Evolutionary conservation across 2,888 invertebrate genomes (phyloP).

Genomic region (Coenonympha glycerion): DNA sequence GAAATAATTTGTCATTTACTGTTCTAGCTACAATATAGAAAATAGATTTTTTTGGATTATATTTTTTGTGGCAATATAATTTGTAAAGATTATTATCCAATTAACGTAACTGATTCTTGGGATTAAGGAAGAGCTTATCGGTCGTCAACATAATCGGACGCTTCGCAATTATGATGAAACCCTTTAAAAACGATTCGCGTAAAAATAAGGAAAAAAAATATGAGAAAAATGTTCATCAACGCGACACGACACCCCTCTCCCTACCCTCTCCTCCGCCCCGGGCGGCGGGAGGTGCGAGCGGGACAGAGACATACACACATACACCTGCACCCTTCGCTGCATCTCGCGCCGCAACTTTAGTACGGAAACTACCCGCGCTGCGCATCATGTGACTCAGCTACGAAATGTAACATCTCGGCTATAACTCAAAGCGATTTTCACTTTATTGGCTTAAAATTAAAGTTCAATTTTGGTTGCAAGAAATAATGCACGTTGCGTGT

Average conservation of each 20-base stretch:
- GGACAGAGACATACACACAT: constrained; percentile 41
- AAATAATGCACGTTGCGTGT: constrained; percentile 30
- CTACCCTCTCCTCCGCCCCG: constrained; percentile 46
- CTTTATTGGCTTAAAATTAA: constrained; percentile 18
- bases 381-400: constrained; percentile 42
- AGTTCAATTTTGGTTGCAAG: constrained; percentile 14
- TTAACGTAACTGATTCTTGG: background rate
- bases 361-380: constrained; percentile 74
- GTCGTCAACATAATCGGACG: constrained; percentile 64
- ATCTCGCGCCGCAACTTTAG: constrained; percentile 71
- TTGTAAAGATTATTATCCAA: background rate
- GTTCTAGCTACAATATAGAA: too few species aligned
- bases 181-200: constrained; percentile 76
- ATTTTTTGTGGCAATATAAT: background rate
- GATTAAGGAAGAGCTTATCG: constrained; percentile 43
- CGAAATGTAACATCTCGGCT: constrained; percentile 36
- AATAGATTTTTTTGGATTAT: too few species aligned
- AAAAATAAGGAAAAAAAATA: constrained; percentile 74
- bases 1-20: too few species aligned
- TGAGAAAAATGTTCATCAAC: constrained; percentile 76
- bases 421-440: constrained; percentile 21
- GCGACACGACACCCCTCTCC: constrained; percentile 66
- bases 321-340: constrained; percentile 50
- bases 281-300: constrained; percentile 64
- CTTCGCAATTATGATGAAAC: constrained; percentile 75